Evolutionary conservation across 2,113 vertebrate species (phyloP).

Genomic region (Saiga tatarica): DNA sequence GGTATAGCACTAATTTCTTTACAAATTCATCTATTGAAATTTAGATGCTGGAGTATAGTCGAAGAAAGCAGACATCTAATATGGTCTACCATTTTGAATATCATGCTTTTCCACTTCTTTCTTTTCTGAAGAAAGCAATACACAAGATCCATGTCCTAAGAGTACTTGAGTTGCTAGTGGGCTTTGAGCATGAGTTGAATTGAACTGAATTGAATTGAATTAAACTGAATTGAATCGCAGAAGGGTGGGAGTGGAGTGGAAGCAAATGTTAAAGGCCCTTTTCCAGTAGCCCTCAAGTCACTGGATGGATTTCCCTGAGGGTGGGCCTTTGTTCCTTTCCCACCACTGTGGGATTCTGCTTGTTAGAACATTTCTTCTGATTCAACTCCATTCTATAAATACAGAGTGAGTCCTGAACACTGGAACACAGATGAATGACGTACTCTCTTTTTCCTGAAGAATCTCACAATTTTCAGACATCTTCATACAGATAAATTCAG

Average conservation of each 20-base stretch:
- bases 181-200: background rate
- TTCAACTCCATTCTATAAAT: background rate
- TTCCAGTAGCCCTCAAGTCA: background rate
- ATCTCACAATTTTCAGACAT: background rate
- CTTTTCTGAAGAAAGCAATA: background rate
- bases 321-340: background rate
- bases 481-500: background rate
- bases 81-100: background rate
- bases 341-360: background rate
- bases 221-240: background rate
- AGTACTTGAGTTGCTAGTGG: background rate
- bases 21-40: background rate
- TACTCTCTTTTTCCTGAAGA: background rate
- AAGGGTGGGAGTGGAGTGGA: background rate
- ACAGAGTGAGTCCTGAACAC: background rate
- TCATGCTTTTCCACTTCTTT: background rate
- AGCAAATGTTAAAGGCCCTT: background rate
- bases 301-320: background rate
- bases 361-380: conserved; percentile 16
- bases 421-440: background rate
- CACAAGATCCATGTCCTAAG: background rate
- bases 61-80: background rate
- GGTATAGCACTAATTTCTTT: background rate
- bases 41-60: background rate
- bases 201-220: background rate